Evolutionary conservation across 1,140 invertebrate species (phyloP).

Genomic region (Pemphigus obesinymphae): DNA sequence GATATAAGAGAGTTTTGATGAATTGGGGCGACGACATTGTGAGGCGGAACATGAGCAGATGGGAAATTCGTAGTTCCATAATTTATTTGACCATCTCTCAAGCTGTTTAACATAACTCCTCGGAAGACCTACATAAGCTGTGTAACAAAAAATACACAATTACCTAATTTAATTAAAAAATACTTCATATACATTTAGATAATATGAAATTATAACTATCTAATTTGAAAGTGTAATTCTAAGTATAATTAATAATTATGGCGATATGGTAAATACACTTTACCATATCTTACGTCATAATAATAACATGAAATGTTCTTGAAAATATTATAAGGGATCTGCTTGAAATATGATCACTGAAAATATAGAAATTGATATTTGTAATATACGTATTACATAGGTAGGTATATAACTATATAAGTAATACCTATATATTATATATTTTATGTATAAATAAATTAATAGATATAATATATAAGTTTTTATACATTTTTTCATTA

Average conservation of each 20-base stretch:
- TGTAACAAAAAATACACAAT: background rate
- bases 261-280: background rate
- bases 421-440: too few relatives aligned
- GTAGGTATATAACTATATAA: too few relatives aligned
- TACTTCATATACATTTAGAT: background rate
- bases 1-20: slow-evolving; percentile 24
- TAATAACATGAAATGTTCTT: background rate
- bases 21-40: slow-evolving; percentile 25
- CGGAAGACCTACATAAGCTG: background rate
- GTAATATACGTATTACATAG: too few relatives aligned
- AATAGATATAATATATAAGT: too few relatives aligned
- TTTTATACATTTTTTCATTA: too few relatives aligned
- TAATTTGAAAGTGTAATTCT: too few relatives aligned
- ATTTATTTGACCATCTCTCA: slow-evolving; percentile 34
- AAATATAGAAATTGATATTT: too few relatives aligned
- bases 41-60: slow-evolving; percentile 10
- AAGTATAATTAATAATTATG: too few relatives aligned
- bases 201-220: too few relatives aligned
- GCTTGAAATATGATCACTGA: background rate
- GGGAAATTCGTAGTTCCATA: slow-evolving; percentile 16
- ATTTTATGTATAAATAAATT: too few relatives aligned
- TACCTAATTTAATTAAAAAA: background rate
- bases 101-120: slow-evolving; percentile 37
- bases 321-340: background rate
- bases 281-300: background rate